Evolutionary conservation across 2,113 vertebrate genomes (phyloP).

Genomic region (Ailuropoda melanoleuca): DNA sequence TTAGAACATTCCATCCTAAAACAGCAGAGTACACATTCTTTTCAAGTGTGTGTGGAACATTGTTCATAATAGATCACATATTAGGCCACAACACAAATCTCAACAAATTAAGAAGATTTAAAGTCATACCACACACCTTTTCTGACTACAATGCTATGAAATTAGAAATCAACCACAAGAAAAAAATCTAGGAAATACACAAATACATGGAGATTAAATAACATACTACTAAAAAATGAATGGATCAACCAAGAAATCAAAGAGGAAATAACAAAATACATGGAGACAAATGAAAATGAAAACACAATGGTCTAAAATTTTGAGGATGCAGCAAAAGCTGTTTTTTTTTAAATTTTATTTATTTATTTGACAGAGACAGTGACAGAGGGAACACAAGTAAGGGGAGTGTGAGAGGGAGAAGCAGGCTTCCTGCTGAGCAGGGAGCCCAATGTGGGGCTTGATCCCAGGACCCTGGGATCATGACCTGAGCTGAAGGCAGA

Average conservation of each 20-base stretch:
- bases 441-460: too few species aligned
- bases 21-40: background rate
- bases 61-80: background rate
- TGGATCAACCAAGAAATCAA: background rate
- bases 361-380: too few species aligned
- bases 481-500: too few species aligned
- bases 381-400: too few species aligned
- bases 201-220: background rate
- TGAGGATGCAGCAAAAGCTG: background rate
- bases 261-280: background rate
- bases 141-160: background rate
- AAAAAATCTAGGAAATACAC: background rate
- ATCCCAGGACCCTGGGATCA: too few species aligned
- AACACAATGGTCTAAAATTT: background rate
- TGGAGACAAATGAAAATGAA: background rate
- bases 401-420: too few species aligned
- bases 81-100: background rate
- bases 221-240: background rate
- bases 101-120: background rate
- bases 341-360: background rate
- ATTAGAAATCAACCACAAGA: background rate
- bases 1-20: background rate
- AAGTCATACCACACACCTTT: background rate
- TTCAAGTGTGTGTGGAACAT: background rate
- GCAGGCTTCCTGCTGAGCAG: too few species aligned